Conservation (phyloP, 2,888 invertebrate genomes). For the Ophioninae sp. region DNA sequence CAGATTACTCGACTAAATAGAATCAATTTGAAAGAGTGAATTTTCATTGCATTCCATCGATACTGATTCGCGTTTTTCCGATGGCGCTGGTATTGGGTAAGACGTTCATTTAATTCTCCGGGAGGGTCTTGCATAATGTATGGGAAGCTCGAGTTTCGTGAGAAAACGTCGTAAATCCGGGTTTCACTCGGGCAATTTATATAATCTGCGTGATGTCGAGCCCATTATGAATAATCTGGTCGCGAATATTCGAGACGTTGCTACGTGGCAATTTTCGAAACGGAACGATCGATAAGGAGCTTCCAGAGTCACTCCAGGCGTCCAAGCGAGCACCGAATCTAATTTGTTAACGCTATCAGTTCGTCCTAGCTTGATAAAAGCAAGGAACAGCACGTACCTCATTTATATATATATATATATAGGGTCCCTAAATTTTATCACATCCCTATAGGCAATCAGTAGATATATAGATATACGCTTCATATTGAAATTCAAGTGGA, state of each 20-base stretch:
- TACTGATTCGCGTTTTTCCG: too few relatives aligned
- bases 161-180: conserved; percentile 27
- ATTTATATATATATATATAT: too few relatives aligned
- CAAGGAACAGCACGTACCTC: too few relatives aligned
- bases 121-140: neutral
- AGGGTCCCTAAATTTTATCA: too few relatives aligned
- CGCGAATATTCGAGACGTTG: conserved; percentile 26
- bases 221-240: conserved; percentile 49
- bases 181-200: conserved; percentile 32
- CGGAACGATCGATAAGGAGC: conserved; percentile 40
- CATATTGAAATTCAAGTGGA: too few relatives aligned
- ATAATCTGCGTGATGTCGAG: conserved; percentile 49
- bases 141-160: conserved; percentile 25
- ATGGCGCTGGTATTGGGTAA: neutral
- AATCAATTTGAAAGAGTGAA: too few relatives aligned
- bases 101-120: neutral
- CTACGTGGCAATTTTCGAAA: conserved; percentile 34
- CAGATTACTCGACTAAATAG: too few relatives aligned
- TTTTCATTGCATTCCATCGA: neutral
- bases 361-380: too few relatives aligned
- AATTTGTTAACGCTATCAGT: conserved; percentile 30
- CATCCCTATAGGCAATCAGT: too few relatives aligned
- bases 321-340: conserved; percentile 30
- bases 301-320: conserved; percentile 14
- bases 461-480: too few relatives aligned